These are phyloP conservation scores for Achlya flavicornis DNA, from an alignment of 2,888 invertebrate species.

Conservation along the genomic window DNA sequence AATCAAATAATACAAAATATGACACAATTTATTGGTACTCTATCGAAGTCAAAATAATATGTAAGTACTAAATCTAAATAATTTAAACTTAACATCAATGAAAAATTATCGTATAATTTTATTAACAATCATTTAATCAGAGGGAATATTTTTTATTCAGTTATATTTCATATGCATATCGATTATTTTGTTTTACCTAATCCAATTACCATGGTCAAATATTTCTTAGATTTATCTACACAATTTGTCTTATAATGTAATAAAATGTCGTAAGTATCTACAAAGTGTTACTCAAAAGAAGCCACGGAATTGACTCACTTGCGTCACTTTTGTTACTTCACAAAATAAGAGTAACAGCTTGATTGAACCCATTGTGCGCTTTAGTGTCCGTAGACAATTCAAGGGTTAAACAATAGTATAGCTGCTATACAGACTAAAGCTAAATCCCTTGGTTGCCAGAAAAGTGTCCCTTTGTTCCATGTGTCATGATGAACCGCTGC, in stretches of 20 bases:
- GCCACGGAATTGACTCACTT: not conserved
- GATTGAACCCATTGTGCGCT: not conserved
- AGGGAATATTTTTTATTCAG: slow-evolving; percentile 5
- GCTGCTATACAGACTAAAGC: slow-evolving; percentile 53
- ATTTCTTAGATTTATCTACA: slow-evolving; percentile 10
- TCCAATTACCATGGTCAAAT: slow-evolving; percentile 20
- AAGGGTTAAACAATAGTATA: slow-evolving; percentile 57
- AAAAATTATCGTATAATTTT: not conserved
- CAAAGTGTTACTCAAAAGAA: not conserved
- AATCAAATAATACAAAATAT: no score
- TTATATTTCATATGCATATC: slow-evolving; percentile 8
- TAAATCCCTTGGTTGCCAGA: slow-evolving; percentile 64
- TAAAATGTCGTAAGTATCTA: slow-evolving; percentile 5
- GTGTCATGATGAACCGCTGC: slow-evolving; percentile 86
- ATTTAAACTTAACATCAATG: not conserved
- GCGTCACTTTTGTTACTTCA: not conserved
- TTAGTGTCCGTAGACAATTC: slow-evolving; percentile 30
- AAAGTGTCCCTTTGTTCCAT: slow-evolving; percentile 80
- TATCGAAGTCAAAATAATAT: not conserved
- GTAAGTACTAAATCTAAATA: not conserved
- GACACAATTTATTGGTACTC: not conserved
- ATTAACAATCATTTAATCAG: slow-evolving; percentile 7
- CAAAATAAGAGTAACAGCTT: not conserved
- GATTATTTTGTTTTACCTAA: slow-evolving; percentile 16
- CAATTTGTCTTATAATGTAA: slow-evolving; percentile 8